Evolutionary conservation across 2,888 invertebrate genomes (phyloP).

Genomic region (Spodoptera picta): DNA sequence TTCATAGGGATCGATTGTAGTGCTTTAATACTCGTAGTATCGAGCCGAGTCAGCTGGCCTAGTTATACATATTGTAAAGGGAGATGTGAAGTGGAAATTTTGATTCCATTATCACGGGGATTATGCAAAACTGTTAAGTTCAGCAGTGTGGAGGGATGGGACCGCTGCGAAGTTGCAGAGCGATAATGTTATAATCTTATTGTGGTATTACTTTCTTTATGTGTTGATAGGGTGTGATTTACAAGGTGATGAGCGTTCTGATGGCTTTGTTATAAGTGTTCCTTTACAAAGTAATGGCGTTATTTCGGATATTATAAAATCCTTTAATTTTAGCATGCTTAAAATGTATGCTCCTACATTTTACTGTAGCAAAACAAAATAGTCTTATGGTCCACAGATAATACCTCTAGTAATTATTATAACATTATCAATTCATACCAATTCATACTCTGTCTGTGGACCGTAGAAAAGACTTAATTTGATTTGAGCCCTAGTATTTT

Average conservation of each 20-base stretch:
- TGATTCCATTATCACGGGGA: slow-evolving; percentile 31
- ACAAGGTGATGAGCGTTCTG: slow-evolving; percentile 14
- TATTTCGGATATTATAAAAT: no score
- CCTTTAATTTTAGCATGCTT: no score
- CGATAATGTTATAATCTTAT: slow-evolving; percentile 40
- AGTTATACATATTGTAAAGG: slow-evolving; percentile 50
- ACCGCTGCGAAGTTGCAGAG: slow-evolving; percentile 25
- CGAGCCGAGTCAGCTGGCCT: slow-evolving; percentile 30
- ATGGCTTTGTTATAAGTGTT: slow-evolving; percentile 3
- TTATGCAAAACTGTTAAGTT: slow-evolving; percentile 44
- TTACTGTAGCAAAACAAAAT: no score
- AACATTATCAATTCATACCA: no score
- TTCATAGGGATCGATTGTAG: slow-evolving; percentile 74
- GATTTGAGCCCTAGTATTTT: no score
- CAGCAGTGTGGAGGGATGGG: slow-evolving; percentile 14
- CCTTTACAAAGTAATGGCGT: background rate
- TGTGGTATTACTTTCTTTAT: slow-evolving; percentile 14
- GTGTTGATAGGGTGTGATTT: slow-evolving; percentile 16
- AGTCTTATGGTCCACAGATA: no score
- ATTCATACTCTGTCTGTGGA: no score
- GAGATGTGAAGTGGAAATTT: slow-evolving; percentile 32
- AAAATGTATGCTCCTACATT: no score
- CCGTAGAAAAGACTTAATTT: no score
- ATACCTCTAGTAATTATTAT: no score
- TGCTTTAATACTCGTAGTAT: slow-evolving; percentile 54